A percentile compares a stretch with the other conserved stretches of the same genome.
Evolutionary conservation across 2,797 vertebrate species (phyloP).

Genomic region (Euthynnus affinis): DNA sequence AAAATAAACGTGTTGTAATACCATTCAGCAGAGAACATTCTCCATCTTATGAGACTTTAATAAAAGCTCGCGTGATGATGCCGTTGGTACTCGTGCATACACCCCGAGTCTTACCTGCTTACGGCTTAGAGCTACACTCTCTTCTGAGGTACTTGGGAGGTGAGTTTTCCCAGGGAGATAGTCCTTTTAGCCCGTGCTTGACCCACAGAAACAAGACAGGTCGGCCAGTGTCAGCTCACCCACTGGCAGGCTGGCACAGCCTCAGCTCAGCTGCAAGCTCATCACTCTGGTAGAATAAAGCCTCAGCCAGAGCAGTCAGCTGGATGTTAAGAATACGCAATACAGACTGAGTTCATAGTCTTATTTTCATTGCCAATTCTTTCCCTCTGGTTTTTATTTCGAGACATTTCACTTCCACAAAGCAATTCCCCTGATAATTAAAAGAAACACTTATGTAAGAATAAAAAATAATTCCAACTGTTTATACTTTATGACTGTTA

Average conservation of each 20-base stretch:
- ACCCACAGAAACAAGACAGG: slow-evolving; percentile 49
- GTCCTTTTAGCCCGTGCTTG: slow-evolving; percentile 47
- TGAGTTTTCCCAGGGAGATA: slow-evolving; percentile 27
- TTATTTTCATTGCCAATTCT: slow-evolving; percentile 9
- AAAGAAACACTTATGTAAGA: background rate
- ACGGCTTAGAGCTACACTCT: slow-evolving; percentile 6
- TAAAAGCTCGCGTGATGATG: slow-evolving; percentile 30
- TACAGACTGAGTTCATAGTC: slow-evolving; percentile 25
- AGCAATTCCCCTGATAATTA: background rate
- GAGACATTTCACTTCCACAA: slow-evolving; percentile 12
- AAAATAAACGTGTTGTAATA: slow-evolving; percentile 40
- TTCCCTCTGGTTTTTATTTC: slow-evolving; percentile 1
- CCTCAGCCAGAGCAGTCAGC: slow-evolving; percentile 33
- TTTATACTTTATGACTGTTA: background rate
- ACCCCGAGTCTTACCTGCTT: slow-evolving; percentile 17
- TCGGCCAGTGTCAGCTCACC: slow-evolving; percentile 60
- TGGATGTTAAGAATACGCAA: slow-evolving; percentile 40
- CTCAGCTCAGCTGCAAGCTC: slow-evolving; percentile 63
- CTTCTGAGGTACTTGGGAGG: slow-evolving; percentile 33
- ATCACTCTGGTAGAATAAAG: slow-evolving; percentile 52
- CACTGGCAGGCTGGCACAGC: slow-evolving; percentile 54
- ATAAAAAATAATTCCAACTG: background rate
- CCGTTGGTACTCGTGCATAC: background rate
- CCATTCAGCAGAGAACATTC: slow-evolving; percentile 17
- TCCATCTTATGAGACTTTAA: slow-evolving; percentile 26